Conservation (phyloP, 2,113 vertebrate genomes). For the Grammatotria lemairii region DNA sequence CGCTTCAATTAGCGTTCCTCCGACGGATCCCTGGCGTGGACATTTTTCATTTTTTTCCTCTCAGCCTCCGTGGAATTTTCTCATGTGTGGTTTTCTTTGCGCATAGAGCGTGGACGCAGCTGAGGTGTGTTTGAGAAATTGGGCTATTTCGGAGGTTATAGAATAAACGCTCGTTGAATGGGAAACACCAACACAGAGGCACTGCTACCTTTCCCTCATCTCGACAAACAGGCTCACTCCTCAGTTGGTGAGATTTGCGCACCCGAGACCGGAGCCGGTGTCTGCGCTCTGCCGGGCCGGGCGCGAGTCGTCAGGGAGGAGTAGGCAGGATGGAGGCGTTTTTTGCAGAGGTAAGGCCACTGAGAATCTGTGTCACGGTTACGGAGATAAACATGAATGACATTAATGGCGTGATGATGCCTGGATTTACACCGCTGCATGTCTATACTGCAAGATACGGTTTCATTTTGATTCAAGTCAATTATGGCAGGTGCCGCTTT, state of each 20-base stretch:
- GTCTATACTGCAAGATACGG: not conserved
- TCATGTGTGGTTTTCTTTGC: slow-evolving; percentile 21
- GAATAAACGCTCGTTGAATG: slow-evolving; percentile 51
- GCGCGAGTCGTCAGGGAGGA: slow-evolving; percentile 50
- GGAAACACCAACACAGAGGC: slow-evolving; percentile 40
- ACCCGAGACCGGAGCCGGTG: slow-evolving; percentile 33
- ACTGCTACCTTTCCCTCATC: slow-evolving; percentile 7
- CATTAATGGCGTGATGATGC: not conserved
- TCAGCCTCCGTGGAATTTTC: not conserved
- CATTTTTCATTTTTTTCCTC: slow-evolving; percentile 21
- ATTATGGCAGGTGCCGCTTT: slow-evolving; percentile 35
- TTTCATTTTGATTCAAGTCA: not conserved
- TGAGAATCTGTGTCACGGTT: not conserved
- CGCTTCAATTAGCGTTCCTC: slow-evolving; percentile 6
- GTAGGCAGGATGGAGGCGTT: slow-evolving; percentile 70
- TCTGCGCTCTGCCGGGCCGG: slow-evolving; percentile 44
- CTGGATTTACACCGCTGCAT: not conserved
- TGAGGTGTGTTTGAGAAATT: not conserved
- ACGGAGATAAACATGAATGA: not conserved
- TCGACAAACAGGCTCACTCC: not conserved
- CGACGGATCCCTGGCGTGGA: slow-evolving; percentile 35
- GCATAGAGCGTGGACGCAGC: slow-evolving; percentile 1
- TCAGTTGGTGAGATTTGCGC: slow-evolving; percentile 25
- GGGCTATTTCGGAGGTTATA: not conserved
- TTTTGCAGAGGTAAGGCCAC: slow-evolving; percentile 68